Conservation (phyloP, 1,140 invertebrate genomes). For the Sycophila sp. region DNA sequence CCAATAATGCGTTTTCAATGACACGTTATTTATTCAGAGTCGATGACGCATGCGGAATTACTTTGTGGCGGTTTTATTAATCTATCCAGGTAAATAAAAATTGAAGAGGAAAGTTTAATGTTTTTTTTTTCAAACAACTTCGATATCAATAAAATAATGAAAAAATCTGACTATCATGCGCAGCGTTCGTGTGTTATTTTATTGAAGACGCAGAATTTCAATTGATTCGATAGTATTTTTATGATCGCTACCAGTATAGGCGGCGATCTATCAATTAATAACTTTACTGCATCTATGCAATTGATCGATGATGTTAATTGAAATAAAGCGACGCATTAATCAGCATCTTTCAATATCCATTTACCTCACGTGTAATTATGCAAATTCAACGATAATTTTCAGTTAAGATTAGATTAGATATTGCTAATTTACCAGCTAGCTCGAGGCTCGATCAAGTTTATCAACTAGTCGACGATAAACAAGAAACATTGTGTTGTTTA, state of each 20-base stretch:
- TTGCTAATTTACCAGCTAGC: too few relatives aligned
- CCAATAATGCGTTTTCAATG: constrained; percentile 16
- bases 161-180: too few relatives aligned
- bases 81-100: not conserved
- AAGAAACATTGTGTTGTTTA: too few relatives aligned
- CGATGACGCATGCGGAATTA: not conserved
- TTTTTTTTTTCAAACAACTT: too few relatives aligned
- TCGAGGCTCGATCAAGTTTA: too few relatives aligned
- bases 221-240: too few relatives aligned
- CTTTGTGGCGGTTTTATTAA: not conserved
- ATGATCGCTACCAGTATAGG: too few relatives aligned
- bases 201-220: too few relatives aligned
- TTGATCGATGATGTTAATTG: too few relatives aligned
- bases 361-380: constrained; percentile 8
- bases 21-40: not conserved
- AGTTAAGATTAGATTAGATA: constrained; percentile 20
- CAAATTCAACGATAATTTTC: not conserved
- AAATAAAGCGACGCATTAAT: constrained; percentile 16
- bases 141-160: too few relatives aligned
- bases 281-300: not conserved
- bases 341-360: constrained; percentile 1
- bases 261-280: not conserved
- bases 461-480: not conserved
- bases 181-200: too few relatives aligned
- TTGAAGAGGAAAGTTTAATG: not conserved